Base-by-base conservation (phyloP, 2,888 invertebrate species). In the Laspeyria flexula region DNA sequence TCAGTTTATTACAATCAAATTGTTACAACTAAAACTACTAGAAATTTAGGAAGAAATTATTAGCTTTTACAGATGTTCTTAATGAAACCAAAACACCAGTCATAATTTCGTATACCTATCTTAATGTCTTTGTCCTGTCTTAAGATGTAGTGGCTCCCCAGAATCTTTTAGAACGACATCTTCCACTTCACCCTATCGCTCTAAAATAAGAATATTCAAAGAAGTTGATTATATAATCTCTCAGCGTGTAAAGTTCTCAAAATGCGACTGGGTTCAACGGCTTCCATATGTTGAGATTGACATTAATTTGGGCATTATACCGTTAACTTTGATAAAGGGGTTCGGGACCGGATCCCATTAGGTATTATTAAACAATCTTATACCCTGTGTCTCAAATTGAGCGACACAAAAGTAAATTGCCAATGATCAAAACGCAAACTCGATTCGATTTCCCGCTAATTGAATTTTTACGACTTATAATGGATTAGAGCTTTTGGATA, bases 381-480 rank as follows among this genome's bases (percentile, higher is more conserved):
- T 39, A 45, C 34, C 23, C 39, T 18, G 35, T 34, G 29, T 27
- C 30, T 44, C 38, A 54, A 69, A 55, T 65, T 49, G 33, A 30
- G 34, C 40, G 41, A 51, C 47, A 44, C 21, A 48, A 58, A 43
- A 49, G 43, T 38, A 60, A 50, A 66, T 59, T 56, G 49, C 33
- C 43, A 43, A 46, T 54, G 43, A 67, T 66, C 50, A 56, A 62
- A 54, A 70, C 45, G 53, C 43, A 41, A 53, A 47, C 41, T 34
- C 21, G 39, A 38, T 51, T 51, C 33, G 46, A 30, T 18, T 45
- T 44, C 49, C 9, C 42, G 10, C 44, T 70, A 66, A 70, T 70
- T 70, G 71, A 52, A 40, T 50, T 70, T 70, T 66, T 66, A 70
- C 44, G 59, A 66, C 47, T 52, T 59, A 59, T 66, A 56, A 70